Conservation (phyloP, 1,140 invertebrate species). For the Sitobion miscanthi region DNA sequence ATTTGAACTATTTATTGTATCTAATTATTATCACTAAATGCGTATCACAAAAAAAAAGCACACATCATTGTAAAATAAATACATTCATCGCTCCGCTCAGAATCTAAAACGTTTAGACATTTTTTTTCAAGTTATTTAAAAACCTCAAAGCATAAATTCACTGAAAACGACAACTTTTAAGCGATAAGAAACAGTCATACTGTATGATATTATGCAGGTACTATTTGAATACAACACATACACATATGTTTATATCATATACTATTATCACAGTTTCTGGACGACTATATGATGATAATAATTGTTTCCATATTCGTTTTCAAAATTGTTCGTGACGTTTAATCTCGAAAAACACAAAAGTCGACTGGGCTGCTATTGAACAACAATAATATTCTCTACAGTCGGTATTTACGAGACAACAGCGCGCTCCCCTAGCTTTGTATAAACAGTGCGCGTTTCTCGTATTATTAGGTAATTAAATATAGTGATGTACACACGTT, state of each 20-base stretch:
- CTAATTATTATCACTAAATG: too few species aligned
- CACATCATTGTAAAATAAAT: too few species aligned
- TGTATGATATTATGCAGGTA: too few species aligned
- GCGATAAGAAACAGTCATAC: not conserved
- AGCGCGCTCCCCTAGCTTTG: not conserved
- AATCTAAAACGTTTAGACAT: too few species aligned
- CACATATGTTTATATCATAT: not conserved
- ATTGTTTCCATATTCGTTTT: not conserved
- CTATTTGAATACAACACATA: not conserved
- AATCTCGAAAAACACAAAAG: not conserved
- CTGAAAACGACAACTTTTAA: not conserved
- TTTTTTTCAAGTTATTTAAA: not conserved
- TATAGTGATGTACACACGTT: not conserved
- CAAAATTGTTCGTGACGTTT: not conserved
- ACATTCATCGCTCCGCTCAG: too few species aligned
- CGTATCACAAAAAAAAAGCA: too few species aligned
- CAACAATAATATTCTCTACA: not conserved
- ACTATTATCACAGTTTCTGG: not conserved
- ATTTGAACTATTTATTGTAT: too few species aligned
- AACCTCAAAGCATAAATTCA: not conserved
- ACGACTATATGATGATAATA: not conserved
- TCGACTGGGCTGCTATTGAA: not conserved
- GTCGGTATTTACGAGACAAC: not conserved
- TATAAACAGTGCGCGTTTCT: not conserved
- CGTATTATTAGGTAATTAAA: not conserved